These are phyloP conservation scores for Aspidapion aeneum DNA, from an alignment of 2,888 invertebrate genomes.

Conservation along the genomic window DNA sequence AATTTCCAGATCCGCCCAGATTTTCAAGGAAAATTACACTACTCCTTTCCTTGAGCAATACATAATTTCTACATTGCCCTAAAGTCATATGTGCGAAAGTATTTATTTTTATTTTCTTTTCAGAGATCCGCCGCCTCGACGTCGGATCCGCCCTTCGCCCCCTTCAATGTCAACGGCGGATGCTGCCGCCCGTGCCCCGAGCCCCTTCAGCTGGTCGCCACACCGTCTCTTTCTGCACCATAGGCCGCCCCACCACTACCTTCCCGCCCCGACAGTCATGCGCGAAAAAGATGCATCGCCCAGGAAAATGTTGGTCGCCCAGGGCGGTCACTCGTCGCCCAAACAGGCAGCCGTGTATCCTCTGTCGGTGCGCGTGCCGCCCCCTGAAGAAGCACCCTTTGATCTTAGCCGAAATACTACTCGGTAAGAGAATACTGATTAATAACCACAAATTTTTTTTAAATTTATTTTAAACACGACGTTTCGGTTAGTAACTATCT, in stretches of 20 bases:
- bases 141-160: slow-evolving; percentile 28
- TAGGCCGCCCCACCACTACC: too few species aligned
- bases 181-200: slow-evolving; percentile 44
- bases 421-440: too few species aligned
- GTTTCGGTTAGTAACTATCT: too few species aligned
- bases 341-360: slow-evolving; percentile 75
- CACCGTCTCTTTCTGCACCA: too few species aligned
- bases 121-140: slow-evolving; percentile 31
- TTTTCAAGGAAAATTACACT: too few species aligned
- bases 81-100: too few species aligned
- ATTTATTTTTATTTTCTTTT: slow-evolving; percentile 24
- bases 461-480: too few species aligned
- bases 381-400: slow-evolving; percentile 58
- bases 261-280: slow-evolving; percentile 60
- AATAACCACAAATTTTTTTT: too few species aligned
- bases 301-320: slow-evolving; percentile 70
- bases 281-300: slow-evolving; percentile 91
- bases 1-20: too few species aligned
- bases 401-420: slow-evolving; percentile 57
- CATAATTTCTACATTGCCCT: too few species aligned
- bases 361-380: slow-evolving; percentile 57
- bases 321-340: slow-evolving; percentile 62
- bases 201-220: slow-evolving; percentile 28
- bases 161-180: slow-evolving; percentile 71
- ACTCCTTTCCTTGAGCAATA: too few species aligned